Percentiles rank a stretch among this genome's conserved stretches.
phyloP scores from a whole-genome alignment of 2,797 vertebrate genomes.

The Chrosomus eos region DNA sequence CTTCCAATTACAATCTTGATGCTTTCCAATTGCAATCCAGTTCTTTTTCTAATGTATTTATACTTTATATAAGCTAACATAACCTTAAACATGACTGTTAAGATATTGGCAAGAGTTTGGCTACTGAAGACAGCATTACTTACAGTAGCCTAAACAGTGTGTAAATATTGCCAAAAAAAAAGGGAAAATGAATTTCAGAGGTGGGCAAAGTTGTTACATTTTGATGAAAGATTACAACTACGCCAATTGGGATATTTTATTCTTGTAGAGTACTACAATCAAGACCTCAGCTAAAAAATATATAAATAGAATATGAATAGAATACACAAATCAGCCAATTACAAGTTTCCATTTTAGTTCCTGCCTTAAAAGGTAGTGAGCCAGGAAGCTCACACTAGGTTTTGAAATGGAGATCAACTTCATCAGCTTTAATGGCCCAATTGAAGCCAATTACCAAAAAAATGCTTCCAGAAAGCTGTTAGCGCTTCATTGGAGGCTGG shows the following conservation, averaged over 20 bases:
- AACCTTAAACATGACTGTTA: background rate
- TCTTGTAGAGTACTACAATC: background rate
- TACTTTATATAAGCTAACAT: too few relatives aligned
- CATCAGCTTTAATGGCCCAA: slow-evolving; percentile 22
- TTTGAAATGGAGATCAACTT: background rate
- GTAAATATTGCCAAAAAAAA: background rate
- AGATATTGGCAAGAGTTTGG: background rate
- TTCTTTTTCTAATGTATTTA: background rate
- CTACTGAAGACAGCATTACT: background rate
- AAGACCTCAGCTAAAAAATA: background rate
- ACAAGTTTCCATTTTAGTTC: background rate
- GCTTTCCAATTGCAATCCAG: background rate
- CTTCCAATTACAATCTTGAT: too few relatives aligned
- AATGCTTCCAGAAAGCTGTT: slow-evolving; percentile 18
- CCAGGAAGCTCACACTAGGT: background rate
- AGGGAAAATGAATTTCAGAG: background rate
- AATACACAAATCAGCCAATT: background rate
- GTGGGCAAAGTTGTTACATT: background rate
- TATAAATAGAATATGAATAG: too few relatives aligned
- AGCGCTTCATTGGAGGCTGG: slow-evolving; percentile 5
- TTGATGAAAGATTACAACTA: background rate
- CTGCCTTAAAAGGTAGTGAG: background rate
- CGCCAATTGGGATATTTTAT: background rate
- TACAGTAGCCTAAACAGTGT: background rate
- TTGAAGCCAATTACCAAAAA: slow-evolving; percentile 28